Conservation (phyloP, 2,113 vertebrate genomes). For the human (Homo sapiens) region DNA sequence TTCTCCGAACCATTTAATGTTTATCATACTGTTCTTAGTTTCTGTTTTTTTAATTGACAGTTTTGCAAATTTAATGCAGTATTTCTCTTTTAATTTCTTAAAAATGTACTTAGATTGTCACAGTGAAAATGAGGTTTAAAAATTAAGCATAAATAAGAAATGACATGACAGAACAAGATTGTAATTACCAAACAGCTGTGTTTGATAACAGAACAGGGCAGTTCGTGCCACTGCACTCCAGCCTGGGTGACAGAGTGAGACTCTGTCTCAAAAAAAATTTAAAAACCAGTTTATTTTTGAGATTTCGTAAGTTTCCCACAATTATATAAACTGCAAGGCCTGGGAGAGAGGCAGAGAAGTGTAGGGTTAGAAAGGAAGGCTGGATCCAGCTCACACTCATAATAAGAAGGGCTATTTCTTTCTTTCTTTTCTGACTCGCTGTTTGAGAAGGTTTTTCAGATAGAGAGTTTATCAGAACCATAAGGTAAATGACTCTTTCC, state of each 20-base stretch:
- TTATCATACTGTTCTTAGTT: conserved; percentile 52
- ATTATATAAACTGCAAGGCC: neutral
- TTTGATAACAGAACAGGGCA: neutral
- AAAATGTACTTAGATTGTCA: conserved; percentile 36
- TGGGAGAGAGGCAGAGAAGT: neutral
- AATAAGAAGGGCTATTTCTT: neutral
- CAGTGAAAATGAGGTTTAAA: conserved; percentile 33
- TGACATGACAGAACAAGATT: conserved; percentile 36
- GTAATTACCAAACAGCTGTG: neutral
- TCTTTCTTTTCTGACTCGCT: conserved; percentile 21
- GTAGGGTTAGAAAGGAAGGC: conserved; percentile 10
- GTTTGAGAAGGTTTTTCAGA: conserved; percentile 17
- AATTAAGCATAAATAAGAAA: conserved; percentile 37
- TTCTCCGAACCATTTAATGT: conserved; percentile 25
- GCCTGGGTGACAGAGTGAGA: too few relatives aligned
- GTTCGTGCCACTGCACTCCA: too few relatives aligned
- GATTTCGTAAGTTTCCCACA: neutral
- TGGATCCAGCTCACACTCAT: neutral
- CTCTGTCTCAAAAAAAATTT: too few relatives aligned
- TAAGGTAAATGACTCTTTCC: neutral
- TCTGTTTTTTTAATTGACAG: neutral
- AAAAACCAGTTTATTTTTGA: neutral
- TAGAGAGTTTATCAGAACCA: neutral
- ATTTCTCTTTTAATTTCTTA: conserved; percentile 37
- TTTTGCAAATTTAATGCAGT: conserved; percentile 13